Percentiles rank a stretch among this genome's conserved stretches.
Conservation (phyloP, 1,140 invertebrate species). For the Rhopalosiphum padi region DNA sequence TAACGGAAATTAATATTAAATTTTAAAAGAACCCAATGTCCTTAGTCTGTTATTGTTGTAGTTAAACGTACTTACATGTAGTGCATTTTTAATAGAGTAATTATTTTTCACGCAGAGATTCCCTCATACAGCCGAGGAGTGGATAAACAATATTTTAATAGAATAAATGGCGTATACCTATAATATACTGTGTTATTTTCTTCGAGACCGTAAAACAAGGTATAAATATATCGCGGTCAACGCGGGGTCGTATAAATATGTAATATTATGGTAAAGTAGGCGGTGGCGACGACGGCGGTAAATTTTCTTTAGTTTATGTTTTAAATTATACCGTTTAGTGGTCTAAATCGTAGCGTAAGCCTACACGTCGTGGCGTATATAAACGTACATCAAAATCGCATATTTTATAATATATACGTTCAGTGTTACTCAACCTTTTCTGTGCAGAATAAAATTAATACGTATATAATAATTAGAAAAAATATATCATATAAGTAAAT, state of each 20-base stretch:
- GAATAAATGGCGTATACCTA: neutral
- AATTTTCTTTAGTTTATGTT: neutral
- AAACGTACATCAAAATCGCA: neutral
- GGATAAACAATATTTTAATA: neutral
- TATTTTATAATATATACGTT: neutral
- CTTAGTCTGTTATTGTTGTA: neutral
- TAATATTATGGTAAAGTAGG: neutral
- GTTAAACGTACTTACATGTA: neutral
- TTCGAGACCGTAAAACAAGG: neutral
- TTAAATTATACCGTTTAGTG: constrained; percentile 6
- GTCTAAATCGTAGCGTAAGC: neutral
- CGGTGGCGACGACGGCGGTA: neutral
- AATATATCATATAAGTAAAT: neutral
- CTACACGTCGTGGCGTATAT: neutral
- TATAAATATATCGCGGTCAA: neutral
- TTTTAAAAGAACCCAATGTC: neutral
- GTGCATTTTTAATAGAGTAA: neutral
- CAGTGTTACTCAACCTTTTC: neutral
- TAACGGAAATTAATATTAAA: neutral
- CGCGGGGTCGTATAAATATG: neutral
- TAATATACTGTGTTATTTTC: neutral
- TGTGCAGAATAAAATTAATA: too few species aligned
- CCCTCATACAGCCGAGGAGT: neutral
- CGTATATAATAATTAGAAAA: neutral
- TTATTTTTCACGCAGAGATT: neutral